Evolutionary conservation across 2,113 vertebrate genomes (phyloP), one percentile per base, ranked within the genome.

Genomic region (Cromileptes altivelis): DNA sequence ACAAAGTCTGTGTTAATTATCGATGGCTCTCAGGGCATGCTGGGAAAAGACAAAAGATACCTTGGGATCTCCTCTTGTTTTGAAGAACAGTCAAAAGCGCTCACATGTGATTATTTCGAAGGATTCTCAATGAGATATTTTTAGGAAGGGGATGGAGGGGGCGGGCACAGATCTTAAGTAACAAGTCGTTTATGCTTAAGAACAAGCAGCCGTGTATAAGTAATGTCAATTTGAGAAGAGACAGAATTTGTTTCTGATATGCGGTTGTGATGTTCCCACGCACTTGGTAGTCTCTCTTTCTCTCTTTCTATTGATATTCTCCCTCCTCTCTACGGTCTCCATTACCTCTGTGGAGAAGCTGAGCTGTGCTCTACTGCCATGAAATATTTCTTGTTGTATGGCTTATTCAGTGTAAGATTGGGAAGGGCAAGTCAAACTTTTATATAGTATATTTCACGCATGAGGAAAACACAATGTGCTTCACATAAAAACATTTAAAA

Each of bases 1-100:
- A 56, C 70, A 61, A 65, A 64, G 80, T 72, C 70, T 8, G 12
- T 65, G 47, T 62, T 87, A 82, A 86, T 91, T 75, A 88, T 81
- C 64, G 70, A 69, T 57, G 45, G 37, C 40, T 84, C 79, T 89
- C 14, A 0, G 60, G 25, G 55, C 18, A 17, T 5, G 19, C 3
- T 45, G 67, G 50, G 73, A 79, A 81, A 81, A 23, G 37, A n/a
- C 25, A 30, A 61, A 75, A 63, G 45, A 83, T 30, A 75, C 56
- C 5, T n/a, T 23, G 67, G 61, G 65, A 52, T 40, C 50, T 9
- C 77, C 11, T 70, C 0, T 18, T 64, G 70, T 70, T 27, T 62
- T 74, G 42, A 83, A 71, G 71, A 80, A 74, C 27, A 70, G 61
- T 65, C 5, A 86, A 65, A 67, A 19, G 27, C 4, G 4, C 1